Evolutionary conservation across 2,113 vertebrate genomes (phyloP), one percentile per base, ranked within the genome.

Genomic region (Phylloscopus trochilus): DNA sequence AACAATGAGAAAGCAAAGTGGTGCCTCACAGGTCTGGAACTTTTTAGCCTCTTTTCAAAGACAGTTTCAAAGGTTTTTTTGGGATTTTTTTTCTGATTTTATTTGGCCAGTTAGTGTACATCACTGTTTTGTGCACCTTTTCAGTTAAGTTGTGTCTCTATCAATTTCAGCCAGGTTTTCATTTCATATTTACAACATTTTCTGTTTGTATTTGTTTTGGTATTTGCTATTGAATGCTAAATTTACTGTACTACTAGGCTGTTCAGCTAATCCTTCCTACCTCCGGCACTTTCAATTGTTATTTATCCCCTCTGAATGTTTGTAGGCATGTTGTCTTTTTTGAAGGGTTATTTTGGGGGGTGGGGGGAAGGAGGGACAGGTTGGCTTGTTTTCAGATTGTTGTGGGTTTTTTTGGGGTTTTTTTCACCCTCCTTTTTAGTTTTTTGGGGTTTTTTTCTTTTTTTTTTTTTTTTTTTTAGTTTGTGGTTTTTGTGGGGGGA

Each of bases 281-380:
- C 9, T 76, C 44, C 60, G 81, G 55, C 11, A 15, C 13, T 74
- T 58, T 33, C 24, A 20, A 11, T 74, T 90, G 8, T 17, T 68
- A 9, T 47, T 90, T 74, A 17, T 58, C 51, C 3, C 2, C 9
- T 81, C 15, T 47, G 26, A 47, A 30, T 23, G 1, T 43, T 43
- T 72, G 19, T 43, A 33, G 10, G 76, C 23, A 16, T 46, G 64
- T 68, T 27, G 4, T 23, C 59, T 37, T 51, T 27, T 5, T 4
- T 23, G 31, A 44, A 43, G 5, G 10, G 1, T 43, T 15, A 23
- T 11, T 39, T 35, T 11, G 5, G 2, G 2, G 12, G 6, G 41
- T 13, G 13, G 13, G 41, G 7, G 17, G 4, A 21, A n/a, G 16
- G 16, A 28, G 2, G 13, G 20, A 3, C 0, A 0, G 10, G 11